Base-by-base conservation (phyloP, 2,113 vertebrate genomes). In the Malurus alboscapulatus region DNA sequence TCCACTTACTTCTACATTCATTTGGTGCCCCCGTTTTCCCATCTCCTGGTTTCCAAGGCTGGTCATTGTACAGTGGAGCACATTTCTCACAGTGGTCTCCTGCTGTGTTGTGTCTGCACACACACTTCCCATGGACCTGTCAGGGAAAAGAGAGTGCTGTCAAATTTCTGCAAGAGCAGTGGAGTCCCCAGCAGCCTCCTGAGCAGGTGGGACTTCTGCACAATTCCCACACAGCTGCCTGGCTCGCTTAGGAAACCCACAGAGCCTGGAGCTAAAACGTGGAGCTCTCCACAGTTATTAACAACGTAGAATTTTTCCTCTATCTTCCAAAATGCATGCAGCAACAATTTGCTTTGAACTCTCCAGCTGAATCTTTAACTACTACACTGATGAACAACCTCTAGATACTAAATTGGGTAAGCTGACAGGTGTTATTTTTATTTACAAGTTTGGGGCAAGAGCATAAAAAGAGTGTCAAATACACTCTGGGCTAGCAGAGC, bases 41-140 rank as follows among this genome's bases (percentile, higher is more conserved):
- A 62, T 99, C 98, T 93, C 98, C 98, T 7, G 98, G 97, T 75
- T 97, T 98, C 98, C 98, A 99, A 47, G 98, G 98, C 47, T 95
- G 97, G 81, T 99, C 98, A 1, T 98, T 99, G 97, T 98, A 98
- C 55, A 99, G 96, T 0, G 97, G 96, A 22, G 97, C 96, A 12
- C 98, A 99, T 90, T 91, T 98, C 93, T 99, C 98, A 89, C 98
- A 99, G 97, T 99, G 98, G 47, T 98, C 94, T 8, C 98, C 98
- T 8, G 97, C 98, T 18, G 98, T 99, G 97, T 99, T 98, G 94
- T 99, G 98, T 77, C 96, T 96, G 74, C 98, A 99, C 51, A 98
- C 94, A 80, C 98, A 99, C 92, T 96, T 97, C 36, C 98, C 98
- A 3, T 97, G 97, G 93, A 98, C 98, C 98, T 99, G 92, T 6